Base-by-base conservation (phyloP, 2,113 vertebrate species). In the Perca flavescens region DNA sequence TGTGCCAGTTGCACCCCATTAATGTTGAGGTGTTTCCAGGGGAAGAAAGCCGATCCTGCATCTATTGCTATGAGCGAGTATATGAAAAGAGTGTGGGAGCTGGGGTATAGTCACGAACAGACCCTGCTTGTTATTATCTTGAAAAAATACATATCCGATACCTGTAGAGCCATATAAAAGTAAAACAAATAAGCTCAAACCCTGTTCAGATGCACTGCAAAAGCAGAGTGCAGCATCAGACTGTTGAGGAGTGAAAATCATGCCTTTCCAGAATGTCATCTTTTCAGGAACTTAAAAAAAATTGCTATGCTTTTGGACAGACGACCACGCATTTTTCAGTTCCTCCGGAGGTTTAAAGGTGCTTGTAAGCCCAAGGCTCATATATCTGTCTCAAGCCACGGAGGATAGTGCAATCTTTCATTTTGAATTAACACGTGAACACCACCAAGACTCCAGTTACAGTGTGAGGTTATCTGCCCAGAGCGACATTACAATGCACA, bases 341-440 rank as follows among this genome's bases (percentile, higher is more conserved):
- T 68, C 60, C 78, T 83, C 81, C 3, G 1, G 74, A 76, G 84
- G 63, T 76, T 58, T 73, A 86, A 89, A 88, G 90, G 77, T 89
- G 80, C 74, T 62, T 72, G 75, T 84, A 71, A 75, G 81, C 82
- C 84, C 64, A 49, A 31, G 79, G 79, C 82, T 82, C 83, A 54
- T 87, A 79, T 67, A 88, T 88, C 87, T 80, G 72, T 79, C 74
- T 82, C 64, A 77, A 73, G 60, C 69, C 85, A 62, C 74, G 9
- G 66, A 83, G 74, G 74, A 90, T 34, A 22, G 52, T 47, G 49
- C 68, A 79, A 86, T 92, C 73, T 56, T 85, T 91, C 86, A 90
- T 86, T 89, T 78, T 88, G 77, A 87, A 90, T 89, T 85, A 87
- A 90, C 82, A 86, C 65, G 66, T 50, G 79, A 88, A 76, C 72